phyloP scores from a whole-genome alignment of 2,113 vertebrate genomes.

The Pluvialis apricaria region DNA sequence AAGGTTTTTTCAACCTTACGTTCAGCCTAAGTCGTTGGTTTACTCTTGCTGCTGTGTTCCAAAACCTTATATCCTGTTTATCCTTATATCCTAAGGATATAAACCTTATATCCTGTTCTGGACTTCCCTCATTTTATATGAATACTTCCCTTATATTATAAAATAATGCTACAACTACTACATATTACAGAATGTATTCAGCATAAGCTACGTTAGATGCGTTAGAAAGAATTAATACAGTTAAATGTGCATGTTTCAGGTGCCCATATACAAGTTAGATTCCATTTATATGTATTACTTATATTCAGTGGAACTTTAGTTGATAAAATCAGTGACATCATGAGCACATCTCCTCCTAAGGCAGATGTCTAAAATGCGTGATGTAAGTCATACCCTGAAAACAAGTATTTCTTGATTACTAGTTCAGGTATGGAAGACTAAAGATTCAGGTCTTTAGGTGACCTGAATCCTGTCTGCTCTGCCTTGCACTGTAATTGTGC shows the following conservation, averaged over 20 bases:
- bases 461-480: not conserved
- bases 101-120: not conserved
- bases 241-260: not conserved
- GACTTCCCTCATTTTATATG: not conserved
- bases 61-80: not conserved
- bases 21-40: not conserved
- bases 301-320: not conserved
- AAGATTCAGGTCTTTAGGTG: not conserved
- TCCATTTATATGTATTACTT: not conserved
- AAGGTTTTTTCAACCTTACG: not conserved
- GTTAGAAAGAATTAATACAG: not conserved
- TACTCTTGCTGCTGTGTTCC: not conserved
- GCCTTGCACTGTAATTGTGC: not conserved
- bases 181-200: not conserved
- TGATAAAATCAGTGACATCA: not conserved
- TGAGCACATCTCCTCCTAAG: not conserved
- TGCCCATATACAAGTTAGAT: not conserved
- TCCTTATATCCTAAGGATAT: too few relatives aligned
- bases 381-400: not conserved
- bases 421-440: not conserved
- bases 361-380: not conserved
- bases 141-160: not conserved
- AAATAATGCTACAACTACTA: not conserved
- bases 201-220: not conserved
- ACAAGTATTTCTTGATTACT: not conserved